Percentiles rank a stretch among this genome's conserved stretches.
phyloP scores from a whole-genome alignment of 2,113 vertebrate species.

The Anhinga anhinga region DNA sequence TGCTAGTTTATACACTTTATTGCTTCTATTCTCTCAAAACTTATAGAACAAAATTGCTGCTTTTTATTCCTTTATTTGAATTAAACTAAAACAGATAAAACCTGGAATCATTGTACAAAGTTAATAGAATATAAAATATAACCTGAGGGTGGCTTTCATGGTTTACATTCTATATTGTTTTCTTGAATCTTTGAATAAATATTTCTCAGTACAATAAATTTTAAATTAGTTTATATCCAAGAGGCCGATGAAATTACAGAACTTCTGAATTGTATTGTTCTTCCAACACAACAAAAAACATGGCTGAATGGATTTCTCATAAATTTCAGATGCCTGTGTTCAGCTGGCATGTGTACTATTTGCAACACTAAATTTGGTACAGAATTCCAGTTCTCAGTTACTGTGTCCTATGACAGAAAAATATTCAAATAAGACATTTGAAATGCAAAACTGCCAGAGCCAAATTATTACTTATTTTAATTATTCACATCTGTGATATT shows the following conservation, averaged over 20 bases:
- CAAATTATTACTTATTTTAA: neutral
- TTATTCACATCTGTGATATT: neutral
- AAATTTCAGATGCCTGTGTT: neutral
- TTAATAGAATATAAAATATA: constrained; percentile 7
- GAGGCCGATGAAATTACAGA: neutral
- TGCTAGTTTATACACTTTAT: neutral
- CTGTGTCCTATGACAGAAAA: neutral
- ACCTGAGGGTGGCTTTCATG: neutral
- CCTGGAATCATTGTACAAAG: neutral
- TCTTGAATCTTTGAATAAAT: constrained; percentile 11
- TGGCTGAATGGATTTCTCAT: neutral
- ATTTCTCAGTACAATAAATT: constrained; percentile 9
- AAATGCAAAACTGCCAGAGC: neutral
- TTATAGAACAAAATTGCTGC: neutral
- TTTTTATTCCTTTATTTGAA: neutral
- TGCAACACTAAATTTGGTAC: neutral
- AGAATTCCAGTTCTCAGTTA: neutral
- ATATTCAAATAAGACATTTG: neutral
- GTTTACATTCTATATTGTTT: neutral
- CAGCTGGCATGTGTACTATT: neutral
- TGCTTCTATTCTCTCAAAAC: neutral
- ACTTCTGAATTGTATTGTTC: neutral
- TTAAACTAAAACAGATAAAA: constrained; percentile 18
- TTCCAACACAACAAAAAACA: neutral
- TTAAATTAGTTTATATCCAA: neutral